These are phyloP conservation scores for Neopelma chrysocephalum DNA, from an alignment of 2,797 vertebrate genomes.

Conservation along the genomic window DNA sequence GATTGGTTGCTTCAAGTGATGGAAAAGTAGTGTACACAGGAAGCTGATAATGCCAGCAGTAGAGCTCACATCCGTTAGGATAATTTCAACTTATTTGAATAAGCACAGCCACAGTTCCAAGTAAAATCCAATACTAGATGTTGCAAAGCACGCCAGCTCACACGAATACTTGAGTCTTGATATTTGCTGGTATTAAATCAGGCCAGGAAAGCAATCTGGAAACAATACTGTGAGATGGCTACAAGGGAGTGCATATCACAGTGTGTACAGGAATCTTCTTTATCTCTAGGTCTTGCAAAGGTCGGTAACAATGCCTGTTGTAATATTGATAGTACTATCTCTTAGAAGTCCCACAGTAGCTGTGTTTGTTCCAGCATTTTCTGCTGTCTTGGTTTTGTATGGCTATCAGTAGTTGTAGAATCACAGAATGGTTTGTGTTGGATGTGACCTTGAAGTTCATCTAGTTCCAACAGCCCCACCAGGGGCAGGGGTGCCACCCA, in stretches of 20 bases:
- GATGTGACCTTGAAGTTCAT: background rate
- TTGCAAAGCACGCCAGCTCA: background rate
- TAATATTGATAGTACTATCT: background rate
- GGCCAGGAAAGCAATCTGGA: background rate
- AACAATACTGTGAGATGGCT: background rate
- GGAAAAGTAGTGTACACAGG: conserved; percentile 5
- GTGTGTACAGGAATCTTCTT: background rate
- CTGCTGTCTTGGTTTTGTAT: background rate
- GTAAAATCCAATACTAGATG: background rate
- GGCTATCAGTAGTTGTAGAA: background rate
- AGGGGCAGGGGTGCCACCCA: background rate
- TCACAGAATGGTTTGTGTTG: background rate
- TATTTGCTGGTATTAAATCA: conserved; percentile 12
- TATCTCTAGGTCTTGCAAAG: background rate
- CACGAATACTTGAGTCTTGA: background rate
- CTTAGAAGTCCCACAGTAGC: background rate
- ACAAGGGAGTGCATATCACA: background rate
- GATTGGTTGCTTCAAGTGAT: conserved; percentile 1
- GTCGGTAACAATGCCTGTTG: background rate
- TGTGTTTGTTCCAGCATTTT: background rate
- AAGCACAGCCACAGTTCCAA: background rate
- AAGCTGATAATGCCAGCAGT: conserved; percentile 28
- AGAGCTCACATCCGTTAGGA: conserved; percentile 1
- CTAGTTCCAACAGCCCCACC: background rate
- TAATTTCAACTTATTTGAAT: conserved; percentile 36